Evolutionary conservation across 2,888 invertebrate genomes (phyloP), one percentile per base, ranked within the genome.

Genomic region (Tiliacea citrago): DNA sequence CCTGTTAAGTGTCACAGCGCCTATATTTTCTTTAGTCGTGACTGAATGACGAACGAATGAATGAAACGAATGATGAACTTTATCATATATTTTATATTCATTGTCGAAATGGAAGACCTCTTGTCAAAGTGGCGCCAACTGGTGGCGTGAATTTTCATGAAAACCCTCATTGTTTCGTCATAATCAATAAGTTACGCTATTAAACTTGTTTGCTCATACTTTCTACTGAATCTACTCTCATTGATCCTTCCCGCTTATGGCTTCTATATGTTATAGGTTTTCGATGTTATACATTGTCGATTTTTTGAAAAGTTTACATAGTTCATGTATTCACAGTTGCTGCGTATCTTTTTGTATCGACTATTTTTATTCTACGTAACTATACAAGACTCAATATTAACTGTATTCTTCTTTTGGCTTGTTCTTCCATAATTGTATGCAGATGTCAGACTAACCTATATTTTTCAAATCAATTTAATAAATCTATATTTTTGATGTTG

Each of bases 161-260:
- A 29, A 29, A 29, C 3, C 29, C 29, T 29, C 29, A 29, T 79
- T 68, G 69, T 65, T 74, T 79, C 51, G 55, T 63, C 57, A 42
- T 55, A 57, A 35, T 39, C 9, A 49, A 53, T 75, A 29, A 65
- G 65, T 61, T 55, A 51, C 62, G 51, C 51, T 75, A 57, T 68
- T 63, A 60, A 47, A 72, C 63, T 82, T 68, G 53, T 68, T 82
- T 86, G 84, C 87, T 87, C 84, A 89, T 87, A 89, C 77, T 86
- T 88, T 89, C 74, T 86, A 91, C 85, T 85, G 82, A 86, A 86
- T 89, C 88, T 89, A 89, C 91, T 91, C 86, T 90, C 84, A 82
- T 78, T 76, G 79, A 73, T 87, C 87, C 90, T 91, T 90, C 88
- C 88, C 89, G 84, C 86, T 88, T 88, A 75, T 75, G 65, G 88